phyloP scores from a whole-genome alignment of 2,797 vertebrate genomes.

The Anguilla pacifica region DNA sequence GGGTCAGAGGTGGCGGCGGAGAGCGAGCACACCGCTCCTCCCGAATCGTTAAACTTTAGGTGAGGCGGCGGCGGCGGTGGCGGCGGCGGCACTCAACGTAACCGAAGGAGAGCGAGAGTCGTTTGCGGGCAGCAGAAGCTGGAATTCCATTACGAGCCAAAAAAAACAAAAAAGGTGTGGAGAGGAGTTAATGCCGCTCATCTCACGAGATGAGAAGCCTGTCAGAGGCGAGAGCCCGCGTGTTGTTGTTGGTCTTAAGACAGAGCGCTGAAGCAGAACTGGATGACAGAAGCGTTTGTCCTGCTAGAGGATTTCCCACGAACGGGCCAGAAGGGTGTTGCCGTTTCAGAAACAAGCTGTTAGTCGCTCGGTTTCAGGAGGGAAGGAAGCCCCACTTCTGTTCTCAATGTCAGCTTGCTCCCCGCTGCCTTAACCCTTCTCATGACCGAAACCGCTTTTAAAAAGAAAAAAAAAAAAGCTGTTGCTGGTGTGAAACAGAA shows the following conservation, averaged over 20 bases:
- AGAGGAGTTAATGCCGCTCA: slow-evolving; percentile 9
- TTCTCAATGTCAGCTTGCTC: slow-evolving; percentile 28
- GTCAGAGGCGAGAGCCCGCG: background rate
- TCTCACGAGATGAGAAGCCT: slow-evolving; percentile 9
- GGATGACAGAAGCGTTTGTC: slow-evolving; percentile 59
- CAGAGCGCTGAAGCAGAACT: slow-evolving; percentile 44
- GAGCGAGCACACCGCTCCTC: background rate
- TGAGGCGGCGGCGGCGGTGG: background rate
- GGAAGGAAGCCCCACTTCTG: slow-evolving; percentile 70
- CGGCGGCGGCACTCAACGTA: background rate
- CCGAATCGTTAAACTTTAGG: background rate
- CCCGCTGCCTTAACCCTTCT: slow-evolving; percentile 43
- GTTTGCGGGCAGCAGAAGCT: background rate
- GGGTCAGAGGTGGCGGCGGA: background rate
- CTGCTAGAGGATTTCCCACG: slow-evolving; percentile 69
- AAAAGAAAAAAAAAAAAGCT: background rate
- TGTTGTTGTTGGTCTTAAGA: slow-evolving; percentile 16
- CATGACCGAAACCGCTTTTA: background rate
- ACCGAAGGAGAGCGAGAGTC: background rate
- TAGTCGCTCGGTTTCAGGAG: slow-evolving; percentile 58
- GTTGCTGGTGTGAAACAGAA: background rate
- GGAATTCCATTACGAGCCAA: slow-evolving; percentile 16
- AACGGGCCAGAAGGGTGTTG: slow-evolving; percentile 59
- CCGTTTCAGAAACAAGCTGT: slow-evolving; percentile 52
- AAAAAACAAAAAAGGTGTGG: background rate